Percentiles rank a stretch among this genome's conserved stretches.
These are phyloP conservation scores for Embiotoca jacksoni DNA, from an alignment of 2,113 vertebrate species.

Conservation along the genomic window DNA sequence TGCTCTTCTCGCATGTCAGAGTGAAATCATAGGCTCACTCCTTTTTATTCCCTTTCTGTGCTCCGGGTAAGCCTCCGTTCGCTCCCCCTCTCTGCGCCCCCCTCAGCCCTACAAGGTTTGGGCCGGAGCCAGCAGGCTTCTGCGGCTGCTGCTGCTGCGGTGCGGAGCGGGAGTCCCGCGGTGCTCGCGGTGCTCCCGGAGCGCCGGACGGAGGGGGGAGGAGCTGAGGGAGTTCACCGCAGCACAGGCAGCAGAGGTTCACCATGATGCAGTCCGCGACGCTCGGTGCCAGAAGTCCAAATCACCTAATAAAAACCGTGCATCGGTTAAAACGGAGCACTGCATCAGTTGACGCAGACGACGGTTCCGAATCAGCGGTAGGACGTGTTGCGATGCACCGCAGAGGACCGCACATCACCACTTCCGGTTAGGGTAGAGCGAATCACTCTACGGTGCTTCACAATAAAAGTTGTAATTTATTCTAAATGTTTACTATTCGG, in stretches of 20 bases:
- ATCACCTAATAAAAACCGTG: no score
- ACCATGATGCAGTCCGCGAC: conserved; percentile 72
- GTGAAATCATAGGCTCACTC: conserved; percentile 32
- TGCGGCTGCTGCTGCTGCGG: conserved; percentile 56
- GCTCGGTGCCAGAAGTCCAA: neutral
- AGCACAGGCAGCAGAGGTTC: conserved; percentile 82
- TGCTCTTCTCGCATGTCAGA: conserved; percentile 80
- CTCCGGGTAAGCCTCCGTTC: conserved; percentile 10
- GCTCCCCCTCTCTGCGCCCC: conserved; percentile 24
- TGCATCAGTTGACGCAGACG: neutral
- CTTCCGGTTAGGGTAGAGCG: conserved; percentile 36
- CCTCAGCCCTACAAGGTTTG: conserved; percentile 49
- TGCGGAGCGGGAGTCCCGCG: conserved; percentile 75
- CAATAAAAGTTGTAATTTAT: conserved; percentile 31
- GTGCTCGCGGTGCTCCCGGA: conserved; percentile 67
- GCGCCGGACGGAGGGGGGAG: conserved; percentile 75
- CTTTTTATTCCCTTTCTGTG: conserved; percentile 38
- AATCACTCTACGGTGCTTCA: neutral
- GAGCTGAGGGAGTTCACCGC: conserved; percentile 82
- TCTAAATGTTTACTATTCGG: neutral
- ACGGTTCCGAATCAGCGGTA: neutral
- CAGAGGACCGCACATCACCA: neutral
- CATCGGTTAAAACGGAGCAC: no score
- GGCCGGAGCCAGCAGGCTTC: conserved; percentile 73
- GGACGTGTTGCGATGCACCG: neutral